phyloP scores from a whole-genome alignment of 2,888 invertebrate genomes.

The Brachynemurus nebulosus region DNA sequence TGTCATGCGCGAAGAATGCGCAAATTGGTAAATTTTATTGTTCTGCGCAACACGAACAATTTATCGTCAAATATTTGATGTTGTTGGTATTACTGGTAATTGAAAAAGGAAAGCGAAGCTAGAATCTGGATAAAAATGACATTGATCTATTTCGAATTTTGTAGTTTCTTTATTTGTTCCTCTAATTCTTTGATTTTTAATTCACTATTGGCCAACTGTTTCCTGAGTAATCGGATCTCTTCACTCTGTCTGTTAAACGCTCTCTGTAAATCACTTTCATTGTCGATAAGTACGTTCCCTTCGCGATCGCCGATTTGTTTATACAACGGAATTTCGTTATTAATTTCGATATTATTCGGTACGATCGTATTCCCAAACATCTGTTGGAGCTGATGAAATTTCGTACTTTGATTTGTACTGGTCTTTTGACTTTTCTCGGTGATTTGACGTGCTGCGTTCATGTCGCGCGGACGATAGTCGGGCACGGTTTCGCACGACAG shows the following conservation, averaged over 20 bases:
- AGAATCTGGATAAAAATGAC: no score
- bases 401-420: constrained; percentile 61
- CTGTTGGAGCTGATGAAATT: constrained; percentile 66
- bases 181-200: constrained; percentile 69
- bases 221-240: constrained; percentile 61
- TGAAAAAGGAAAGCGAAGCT: no score
- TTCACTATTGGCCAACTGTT: constrained; percentile 66
- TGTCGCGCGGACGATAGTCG: constrained; percentile 67
- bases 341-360: constrained; percentile 26
- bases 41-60: no score
- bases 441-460: constrained; percentile 27
- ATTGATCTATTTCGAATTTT: no score
- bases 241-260: constrained; percentile 67
- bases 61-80: no score
- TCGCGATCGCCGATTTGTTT: constrained; percentile 38
- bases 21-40: no score
- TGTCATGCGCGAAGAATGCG: no score
- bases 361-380: constrained; percentile 49
- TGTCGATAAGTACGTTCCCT: background rate
- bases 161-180: constrained; percentile 46
- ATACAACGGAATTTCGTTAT: constrained; percentile 35
- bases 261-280: constrained; percentile 36
- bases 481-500: constrained; percentile 73
- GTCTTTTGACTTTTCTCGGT: constrained; percentile 62
- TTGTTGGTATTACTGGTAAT: no score